Base-by-base conservation (phyloP, 2,113 vertebrate genomes). In the Okapia johnstoni region DNA sequence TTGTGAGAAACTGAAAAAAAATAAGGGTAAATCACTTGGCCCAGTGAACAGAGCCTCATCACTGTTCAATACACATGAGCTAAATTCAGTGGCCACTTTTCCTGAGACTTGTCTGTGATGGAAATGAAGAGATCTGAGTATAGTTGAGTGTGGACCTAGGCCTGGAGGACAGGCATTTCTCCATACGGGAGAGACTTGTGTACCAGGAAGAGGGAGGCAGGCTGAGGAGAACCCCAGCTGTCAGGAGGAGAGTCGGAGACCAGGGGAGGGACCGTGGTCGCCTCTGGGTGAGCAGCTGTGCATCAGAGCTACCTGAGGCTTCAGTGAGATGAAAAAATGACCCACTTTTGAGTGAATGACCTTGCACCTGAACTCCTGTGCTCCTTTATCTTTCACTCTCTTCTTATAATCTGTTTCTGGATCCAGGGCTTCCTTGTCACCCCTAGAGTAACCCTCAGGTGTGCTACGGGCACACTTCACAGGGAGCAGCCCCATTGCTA, bases 231-330 rank as follows among this genome's bases (percentile, higher is more conserved):
- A 85, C n/a, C n/a, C 3, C 14, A 8, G 21, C 50, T 25, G 33
- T 2, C 1, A 77, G 10, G 30, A 1, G 4, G 61, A 79, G 25
- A 61, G 9, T 19, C 6, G 9, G 33, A 21, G 26, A 36, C 46
- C 21, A 46, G 2, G 0, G 0, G 26, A 48, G 50, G 3, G 46
- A 5, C 25, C 1, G 0, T 17, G 33, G 14, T n/a, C 7, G 4
- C 25, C 7, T 2, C 1, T 1, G 9, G 36, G 46, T 52, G 7
- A 58, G 14, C 7, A 60, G 81, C 50, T 16, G 2, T 2, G 6
- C 1, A 0, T 33, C 63, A 66, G 50, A 7, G 15, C 66, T 14
- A 33, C 43, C 60, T 13, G 46, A 33, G 58, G 43, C 55, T 88
- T 86, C 57, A 36, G 21, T 0, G 2, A 66, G 58, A 36, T 25